Base-by-base conservation (phyloP, 2,113 vertebrate genomes). In the Hyla sarda region DNA sequence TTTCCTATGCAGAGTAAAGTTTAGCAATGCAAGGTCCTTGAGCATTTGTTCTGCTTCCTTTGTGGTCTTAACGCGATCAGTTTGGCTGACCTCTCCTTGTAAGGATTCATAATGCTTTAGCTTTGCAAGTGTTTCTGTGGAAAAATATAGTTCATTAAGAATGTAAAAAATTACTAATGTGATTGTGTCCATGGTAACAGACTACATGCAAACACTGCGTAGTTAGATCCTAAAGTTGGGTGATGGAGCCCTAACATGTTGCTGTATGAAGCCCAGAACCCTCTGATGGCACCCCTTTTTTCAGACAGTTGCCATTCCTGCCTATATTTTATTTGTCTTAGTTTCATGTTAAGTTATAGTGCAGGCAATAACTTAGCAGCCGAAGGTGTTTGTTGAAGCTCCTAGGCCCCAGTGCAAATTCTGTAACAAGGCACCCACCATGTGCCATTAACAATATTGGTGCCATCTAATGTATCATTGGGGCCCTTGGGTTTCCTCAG, bases 121-220 rank as follows among this genome's bases (percentile, higher is more conserved):
- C 89, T 99, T 98, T 45, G 90, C 93, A 89, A 95, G 95, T 91
- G 98, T 96, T 90, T 97, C 98, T 99, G 91, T 5, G 47, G 88
- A 88, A 84, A 77, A 75, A 90, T 45, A 17, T 8, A 30, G 1
- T 7, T 50, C 13, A 50, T 45, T 47, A 50, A 50, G 1, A 30
- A 75, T 28, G n/a, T 73, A 21, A 37, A 34, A 62, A 28, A 14
- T 41, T 2, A 37, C 19, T 1, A 4, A 37, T 0, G 1, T 7
- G 14, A 1, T n/a, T 14, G n/a, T 65, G 5, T 30, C 28, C 62
- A 65, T 30, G 14, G 25, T 32, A 30, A 32, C 28, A 65, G 14
- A 65, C 25, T 30, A 30, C 28, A 6, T 12, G n/a, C n/a, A 62
- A 25, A 62, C 25, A 0, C 5, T 28, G 58, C 30, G 25, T 32